Evolutionary conservation across 2,888 invertebrate species (phyloP).

Genomic region (Drosophila neotestacea): DNA sequence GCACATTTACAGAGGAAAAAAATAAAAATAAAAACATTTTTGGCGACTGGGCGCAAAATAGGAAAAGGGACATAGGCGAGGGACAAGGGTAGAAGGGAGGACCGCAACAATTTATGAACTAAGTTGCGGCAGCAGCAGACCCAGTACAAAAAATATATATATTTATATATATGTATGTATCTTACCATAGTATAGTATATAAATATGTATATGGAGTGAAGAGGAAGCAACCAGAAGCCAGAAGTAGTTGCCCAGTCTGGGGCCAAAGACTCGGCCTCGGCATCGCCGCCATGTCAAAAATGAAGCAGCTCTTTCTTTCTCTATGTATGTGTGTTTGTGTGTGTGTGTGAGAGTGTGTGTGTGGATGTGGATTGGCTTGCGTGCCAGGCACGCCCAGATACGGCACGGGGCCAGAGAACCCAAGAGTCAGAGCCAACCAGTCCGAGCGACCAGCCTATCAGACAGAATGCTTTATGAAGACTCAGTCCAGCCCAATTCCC

Average conservation of each 20-base stretch:
- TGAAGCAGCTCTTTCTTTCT: constrained; percentile 33
- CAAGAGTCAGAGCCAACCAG: constrained; percentile 48
- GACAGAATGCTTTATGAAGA: constrained; percentile 46
- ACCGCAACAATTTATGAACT: constrained; percentile 71
- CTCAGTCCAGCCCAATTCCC: constrained; percentile 30
- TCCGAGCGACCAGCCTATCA: constrained; percentile 73
- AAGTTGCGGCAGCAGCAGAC: constrained; percentile 38
- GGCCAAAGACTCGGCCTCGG: constrained; percentile 38
- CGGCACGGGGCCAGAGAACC: constrained; percentile 53
- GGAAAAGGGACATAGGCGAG: neutral
- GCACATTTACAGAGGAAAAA: constrained; percentile 33
- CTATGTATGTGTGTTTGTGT: constrained; percentile 8
- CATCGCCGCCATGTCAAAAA: constrained; percentile 69
- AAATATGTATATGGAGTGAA: constrained; percentile 1
- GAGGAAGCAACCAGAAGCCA: constrained; percentile 53
- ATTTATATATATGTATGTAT: neutral
- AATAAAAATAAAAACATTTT: constrained; percentile 11
- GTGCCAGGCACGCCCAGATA: constrained; percentile 80
- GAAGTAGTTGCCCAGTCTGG: constrained; percentile 78
- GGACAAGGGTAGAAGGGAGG: neutral
- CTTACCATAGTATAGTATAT: neutral
- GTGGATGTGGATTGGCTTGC: constrained; percentile 56
- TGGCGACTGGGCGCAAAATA: constrained; percentile 21
- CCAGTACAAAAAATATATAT: constrained; percentile 33
- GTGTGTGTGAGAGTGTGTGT: constrained; percentile 26